Evolutionary conservation across 30 jellyfish, hydroid and myxozoan species (phyloP), one percentile per base, ranked within the genome.

Genomic region (Haliclystus octoradiatus): DNA sequence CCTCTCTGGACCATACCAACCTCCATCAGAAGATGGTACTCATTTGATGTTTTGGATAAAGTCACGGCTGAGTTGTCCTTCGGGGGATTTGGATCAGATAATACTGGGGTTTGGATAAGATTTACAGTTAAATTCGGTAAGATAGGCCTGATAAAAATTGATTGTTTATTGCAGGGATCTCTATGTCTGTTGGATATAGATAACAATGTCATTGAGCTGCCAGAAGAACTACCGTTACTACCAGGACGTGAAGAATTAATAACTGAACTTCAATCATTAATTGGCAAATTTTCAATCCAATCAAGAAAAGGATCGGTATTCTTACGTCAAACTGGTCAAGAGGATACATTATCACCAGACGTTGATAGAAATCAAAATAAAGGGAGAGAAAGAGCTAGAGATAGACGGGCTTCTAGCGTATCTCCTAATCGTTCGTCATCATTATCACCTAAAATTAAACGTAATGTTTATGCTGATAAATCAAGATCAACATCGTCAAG

Each of bases 241-340:
- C 99, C 99, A 9, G 94, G 93, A 28, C 77, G 99, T 7, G 83
- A 74, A 7, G 94, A 91, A 27, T 82, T 91, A 27, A 91, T 91
- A 15, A 65, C 69, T 33, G 99, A 91, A 62, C 74, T 91, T 0
- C 61, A 78, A 19, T 73, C 68, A 33, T 78, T 91, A 30, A 49
- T 78, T 1, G 66, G 80, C 3, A 77, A 81, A 67, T 91, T 61
- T 50, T 84, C 83, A 0, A 92, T 91, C 0, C 33, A 68, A 27
- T 84, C 92, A 0, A 93, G 92, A 26, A 73, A 91, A 66, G 99
- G 99, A 15, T 74, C 76, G 19, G 73, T 83, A 25, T 60, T 52
- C 34, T 79, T 91, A 13, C 65, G 93, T 26, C 76, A 53, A 24
- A 5, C 19, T 40, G 57, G 57, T 5, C 9, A 9, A 19, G 57